Conservation (phyloP, 2,797 vertebrate species). For the Mus minutoides region DNA sequence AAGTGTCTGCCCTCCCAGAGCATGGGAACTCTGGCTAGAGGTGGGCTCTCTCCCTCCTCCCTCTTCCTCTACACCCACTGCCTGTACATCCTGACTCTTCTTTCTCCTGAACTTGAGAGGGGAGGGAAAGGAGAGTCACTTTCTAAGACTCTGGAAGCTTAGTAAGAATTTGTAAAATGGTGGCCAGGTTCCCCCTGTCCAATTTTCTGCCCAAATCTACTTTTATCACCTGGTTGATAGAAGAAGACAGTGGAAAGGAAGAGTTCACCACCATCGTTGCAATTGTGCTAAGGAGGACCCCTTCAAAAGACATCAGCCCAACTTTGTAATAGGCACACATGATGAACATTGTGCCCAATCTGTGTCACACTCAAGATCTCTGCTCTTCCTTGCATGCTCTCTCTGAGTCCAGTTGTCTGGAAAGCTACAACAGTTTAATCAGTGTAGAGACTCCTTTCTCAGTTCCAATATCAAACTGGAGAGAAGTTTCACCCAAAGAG, state of each 20-base stretch:
- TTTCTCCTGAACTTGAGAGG: background rate
- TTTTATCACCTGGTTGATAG: background rate
- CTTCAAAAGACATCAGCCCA: background rate
- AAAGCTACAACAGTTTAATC: background rate
- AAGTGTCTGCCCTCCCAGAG: too few relatives aligned
- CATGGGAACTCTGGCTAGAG: too few relatives aligned
- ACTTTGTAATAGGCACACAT: background rate
- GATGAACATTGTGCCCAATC: background rate
- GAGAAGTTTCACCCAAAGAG: background rate
- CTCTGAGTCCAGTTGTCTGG: background rate
- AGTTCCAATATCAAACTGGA: background rate
- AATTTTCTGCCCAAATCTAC: background rate
- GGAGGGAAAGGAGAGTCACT: background rate
- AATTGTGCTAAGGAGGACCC: rapidly evolving
- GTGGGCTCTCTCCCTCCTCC: too few relatives aligned
- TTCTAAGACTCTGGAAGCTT: background rate
- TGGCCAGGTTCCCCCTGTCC: background rate
- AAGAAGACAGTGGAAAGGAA: background rate
- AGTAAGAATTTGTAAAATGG: background rate
- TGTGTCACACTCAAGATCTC: background rate
- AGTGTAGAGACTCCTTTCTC: background rate
- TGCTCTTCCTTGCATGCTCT: rapidly evolving
- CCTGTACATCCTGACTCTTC: background rate
- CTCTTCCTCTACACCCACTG: too few relatives aligned
- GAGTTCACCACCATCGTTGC: background rate